phyloP scores from a whole-genome alignment of 2,888 invertebrate genomes.

The Leptopterna dolabrata region DNA sequence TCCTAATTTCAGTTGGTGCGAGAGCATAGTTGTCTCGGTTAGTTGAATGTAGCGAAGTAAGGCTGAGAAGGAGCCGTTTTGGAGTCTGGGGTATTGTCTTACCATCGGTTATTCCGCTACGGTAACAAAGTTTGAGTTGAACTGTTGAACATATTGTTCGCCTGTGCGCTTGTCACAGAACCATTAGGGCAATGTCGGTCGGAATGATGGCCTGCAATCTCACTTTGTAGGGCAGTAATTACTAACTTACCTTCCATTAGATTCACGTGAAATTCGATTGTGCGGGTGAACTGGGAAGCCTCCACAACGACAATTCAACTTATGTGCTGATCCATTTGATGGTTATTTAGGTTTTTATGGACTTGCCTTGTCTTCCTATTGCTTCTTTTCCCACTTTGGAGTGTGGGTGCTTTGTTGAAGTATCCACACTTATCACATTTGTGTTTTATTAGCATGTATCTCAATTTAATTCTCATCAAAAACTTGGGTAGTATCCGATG shows the following conservation, averaged over 20 bases:
- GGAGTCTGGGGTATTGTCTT: not conserved
- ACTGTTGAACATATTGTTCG: not conserved
- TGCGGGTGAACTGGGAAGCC: not conserved
- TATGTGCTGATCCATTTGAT: not conserved
- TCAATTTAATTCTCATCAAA: too few relatives aligned
- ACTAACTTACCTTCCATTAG: not conserved
- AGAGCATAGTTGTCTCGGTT: not conserved
- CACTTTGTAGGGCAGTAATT: not conserved
- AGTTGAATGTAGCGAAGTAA: not conserved
- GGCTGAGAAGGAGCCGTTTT: not conserved
- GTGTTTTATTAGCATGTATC: too few relatives aligned
- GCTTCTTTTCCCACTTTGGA: too few relatives aligned
- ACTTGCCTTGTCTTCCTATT: too few relatives aligned
- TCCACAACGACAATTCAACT: not conserved
- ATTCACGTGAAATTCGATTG: not conserved
- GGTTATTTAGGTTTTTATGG: not conserved
- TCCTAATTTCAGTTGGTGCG: not conserved
- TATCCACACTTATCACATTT: too few relatives aligned
- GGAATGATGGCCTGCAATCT: not conserved
- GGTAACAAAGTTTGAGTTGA: conserved; percentile 8
- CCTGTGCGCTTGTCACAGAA: not conserved
- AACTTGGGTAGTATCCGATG: too few relatives aligned
- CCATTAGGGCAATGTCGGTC: not conserved
- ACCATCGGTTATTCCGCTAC: not conserved
- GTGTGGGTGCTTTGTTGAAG: too few relatives aligned